Evolutionary conservation across 2,888 invertebrate genomes (phyloP).

Genomic region (Malacosoma neustria): DNA sequence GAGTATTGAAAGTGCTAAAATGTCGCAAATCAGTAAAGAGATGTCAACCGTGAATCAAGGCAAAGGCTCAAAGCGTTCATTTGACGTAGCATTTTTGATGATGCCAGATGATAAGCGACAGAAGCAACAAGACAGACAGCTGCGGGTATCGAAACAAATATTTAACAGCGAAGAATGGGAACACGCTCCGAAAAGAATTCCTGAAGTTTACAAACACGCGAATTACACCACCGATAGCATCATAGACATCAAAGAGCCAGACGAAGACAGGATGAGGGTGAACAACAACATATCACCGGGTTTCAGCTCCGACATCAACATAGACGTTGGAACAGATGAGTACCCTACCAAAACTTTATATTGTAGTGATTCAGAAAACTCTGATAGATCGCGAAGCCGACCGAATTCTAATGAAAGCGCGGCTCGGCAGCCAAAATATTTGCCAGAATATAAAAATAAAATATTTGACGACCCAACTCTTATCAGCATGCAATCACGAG

Average conservation of each 20-base stretch:
- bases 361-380: conserved; percentile 68
- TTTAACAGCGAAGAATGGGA: conserved; percentile 67
- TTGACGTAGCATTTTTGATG: conserved; percentile 93
- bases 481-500: conserved; percentile 67
- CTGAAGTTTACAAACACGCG: conserved; percentile 60
- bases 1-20: conserved; percentile 65
- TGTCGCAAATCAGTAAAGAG: conserved; percentile 54
- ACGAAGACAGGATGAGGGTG: conserved; percentile 52
- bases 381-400: conserved; percentile 63
- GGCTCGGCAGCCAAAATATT: conserved; percentile 63
- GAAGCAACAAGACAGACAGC: conserved; percentile 73
- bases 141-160: conserved; percentile 66
- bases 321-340: conserved; percentile 69
- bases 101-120: conserved; percentile 89
- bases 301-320: conserved; percentile 65
- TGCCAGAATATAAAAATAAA: conserved; percentile 71
- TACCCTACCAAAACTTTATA: conserved; percentile 63
- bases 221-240: conserved; percentile 53
- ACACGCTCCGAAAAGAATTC: conserved; percentile 49
- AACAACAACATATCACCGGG: conserved; percentile 66
- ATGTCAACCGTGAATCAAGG: conserved; percentile 46
- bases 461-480: conserved; percentile 76
- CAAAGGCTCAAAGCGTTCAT: conserved; percentile 82
- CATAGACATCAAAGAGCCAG: conserved; percentile 49
- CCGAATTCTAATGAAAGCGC: conserved; percentile 74